Conservation (phyloP, 2,113 vertebrate species). For the Cathartes aura region DNA sequence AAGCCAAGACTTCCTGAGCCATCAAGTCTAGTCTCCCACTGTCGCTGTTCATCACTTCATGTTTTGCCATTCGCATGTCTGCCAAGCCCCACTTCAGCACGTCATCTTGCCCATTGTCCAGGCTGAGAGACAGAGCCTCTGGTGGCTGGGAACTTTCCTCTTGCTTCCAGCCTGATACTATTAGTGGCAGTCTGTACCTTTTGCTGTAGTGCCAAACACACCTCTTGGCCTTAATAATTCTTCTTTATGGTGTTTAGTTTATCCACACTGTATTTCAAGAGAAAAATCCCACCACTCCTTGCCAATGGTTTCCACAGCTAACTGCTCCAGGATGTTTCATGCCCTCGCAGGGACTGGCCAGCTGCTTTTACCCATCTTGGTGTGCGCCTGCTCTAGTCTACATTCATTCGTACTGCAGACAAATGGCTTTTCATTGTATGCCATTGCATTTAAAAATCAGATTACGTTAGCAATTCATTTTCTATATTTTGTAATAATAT, state of each 20-base stretch:
- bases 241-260: background rate
- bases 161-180: background rate
- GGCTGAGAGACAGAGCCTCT: background rate
- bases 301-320: background rate
- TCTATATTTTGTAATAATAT: background rate
- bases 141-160: background rate
- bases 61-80: background rate
- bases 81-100: background rate
- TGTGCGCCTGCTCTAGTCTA: background rate
- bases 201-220: background rate
- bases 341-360: background rate
- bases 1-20: background rate
- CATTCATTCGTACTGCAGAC: background rate
- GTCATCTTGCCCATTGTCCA: rapidly evolving
- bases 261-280: background rate
- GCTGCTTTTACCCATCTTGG: background rate
- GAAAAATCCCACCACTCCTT: background rate
- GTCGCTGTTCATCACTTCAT: background rate
- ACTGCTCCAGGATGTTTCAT: background rate
- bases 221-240: background rate
- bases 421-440: background rate
- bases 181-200: background rate
- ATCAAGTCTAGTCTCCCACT: background rate
- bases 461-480: background rate
- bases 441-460: background rate